Conservation (phyloP, 1,140 invertebrate species). For the Drosophila micromelanica region DNA sequence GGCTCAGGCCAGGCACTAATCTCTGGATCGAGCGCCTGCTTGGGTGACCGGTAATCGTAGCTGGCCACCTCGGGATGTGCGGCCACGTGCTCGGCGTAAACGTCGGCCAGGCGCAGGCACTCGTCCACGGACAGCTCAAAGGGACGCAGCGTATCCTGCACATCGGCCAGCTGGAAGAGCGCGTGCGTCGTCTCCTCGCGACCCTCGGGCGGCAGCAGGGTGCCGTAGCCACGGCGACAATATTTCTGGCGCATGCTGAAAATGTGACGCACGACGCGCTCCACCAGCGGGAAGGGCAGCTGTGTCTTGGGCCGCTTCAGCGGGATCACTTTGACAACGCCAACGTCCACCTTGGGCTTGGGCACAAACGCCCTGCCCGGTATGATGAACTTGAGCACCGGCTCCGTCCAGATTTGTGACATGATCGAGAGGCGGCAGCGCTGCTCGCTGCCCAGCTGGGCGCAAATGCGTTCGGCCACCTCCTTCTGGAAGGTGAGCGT, state of each 20-base stretch:
- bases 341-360: conserved; percentile 97
- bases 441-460: conserved; percentile 87
- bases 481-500: conserved; percentile 99
- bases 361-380: conserved; percentile 96
- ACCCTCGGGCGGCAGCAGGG: conserved; percentile 90
- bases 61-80: conserved; percentile 88
- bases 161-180: conserved; percentile 90
- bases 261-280: conserved; percentile 94
- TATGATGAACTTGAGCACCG: conserved; percentile 94
- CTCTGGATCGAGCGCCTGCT: conserved; percentile 44
- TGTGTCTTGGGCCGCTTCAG: conserved; percentile 90
- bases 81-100: conserved; percentile 90
- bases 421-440: conserved; percentile 96
- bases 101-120: conserved; percentile 90
- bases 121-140: conserved; percentile 91
- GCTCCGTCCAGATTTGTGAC: conserved; percentile 96
- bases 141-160: conserved; percentile 89
- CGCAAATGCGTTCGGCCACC: conserved; percentile 95
- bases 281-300: conserved; percentile 93
- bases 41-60: conserved; percentile 89
- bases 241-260: conserved; percentile 96
- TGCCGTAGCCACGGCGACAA: conserved; percentile 88
- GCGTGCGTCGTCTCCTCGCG: conserved; percentile 88
- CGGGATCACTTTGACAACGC: conserved; percentile 95
- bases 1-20: conserved; percentile 9